Evolutionary conservation across 2,888 invertebrate genomes (phyloP).

Genomic region (Sarcophaga variegata): DNA sequence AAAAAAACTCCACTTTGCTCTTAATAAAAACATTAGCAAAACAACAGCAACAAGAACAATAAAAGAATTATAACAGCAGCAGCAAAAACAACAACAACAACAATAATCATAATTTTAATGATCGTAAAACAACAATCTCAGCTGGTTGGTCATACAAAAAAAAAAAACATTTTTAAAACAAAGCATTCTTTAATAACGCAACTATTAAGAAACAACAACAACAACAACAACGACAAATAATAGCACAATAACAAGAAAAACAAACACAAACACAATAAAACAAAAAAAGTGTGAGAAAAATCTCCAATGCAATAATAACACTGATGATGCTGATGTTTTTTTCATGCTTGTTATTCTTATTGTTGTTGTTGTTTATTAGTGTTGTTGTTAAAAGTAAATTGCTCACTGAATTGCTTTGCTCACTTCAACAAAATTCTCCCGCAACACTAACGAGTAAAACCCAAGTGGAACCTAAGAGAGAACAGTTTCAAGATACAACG

Average conservation of each 20-base stretch:
- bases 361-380: neutral
- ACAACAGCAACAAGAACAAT: neutral
- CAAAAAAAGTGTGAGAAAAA: constrained; percentile 60
- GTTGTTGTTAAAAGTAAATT: neutral
- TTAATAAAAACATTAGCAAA: neutral
- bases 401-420: neutral
- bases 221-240: neutral
- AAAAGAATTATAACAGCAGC: constrained; percentile 11
- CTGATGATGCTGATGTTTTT: neutral
- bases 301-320: constrained; percentile 47
- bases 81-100: constrained; percentile 15
- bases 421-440: neutral
- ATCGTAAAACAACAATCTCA: constrained; percentile 39
- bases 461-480: neutral
- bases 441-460: constrained; percentile 19
- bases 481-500: constrained; percentile 6
- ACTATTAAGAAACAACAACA: constrained; percentile 40
- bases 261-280: constrained; percentile 16
- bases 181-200: constrained; percentile 52
- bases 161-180: neutral
- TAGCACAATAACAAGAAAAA: constrained; percentile 6
- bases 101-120: constrained; percentile 39
- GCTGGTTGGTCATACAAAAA: neutral
- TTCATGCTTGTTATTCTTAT: neutral
- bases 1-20: neutral